Percentiles rank a stretch among this genome's conserved stretches.
Evolutionary conservation across 2,888 invertebrate species (phyloP).

Genomic region (Siphlonurus alternatus): DNA sequence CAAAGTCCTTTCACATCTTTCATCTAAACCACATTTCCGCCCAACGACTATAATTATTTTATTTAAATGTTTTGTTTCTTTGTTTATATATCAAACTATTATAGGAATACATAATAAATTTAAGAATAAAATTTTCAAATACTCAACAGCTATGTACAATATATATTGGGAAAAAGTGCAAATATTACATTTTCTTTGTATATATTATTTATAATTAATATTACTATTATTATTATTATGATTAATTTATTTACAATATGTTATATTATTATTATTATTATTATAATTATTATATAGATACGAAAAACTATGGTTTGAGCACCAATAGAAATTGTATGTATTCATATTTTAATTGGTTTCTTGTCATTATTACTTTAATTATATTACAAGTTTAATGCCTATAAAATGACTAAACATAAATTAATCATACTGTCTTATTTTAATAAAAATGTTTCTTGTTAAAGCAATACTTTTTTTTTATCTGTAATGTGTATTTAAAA

Average conservation of each 20-base stretch:
- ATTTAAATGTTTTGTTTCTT: not conserved
- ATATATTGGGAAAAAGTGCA: conserved; percentile 4
- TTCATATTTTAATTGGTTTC: conserved; percentile 4
- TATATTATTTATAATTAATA: not conserved
- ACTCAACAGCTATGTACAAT: conserved; percentile 16
- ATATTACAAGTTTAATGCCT: conserved; percentile 2
- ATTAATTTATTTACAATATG: too few species aligned
- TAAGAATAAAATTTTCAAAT: conserved; percentile 17
- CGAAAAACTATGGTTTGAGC: conserved; percentile 11
- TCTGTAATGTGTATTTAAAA: too few species aligned
- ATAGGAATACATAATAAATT: conserved; percentile 9
- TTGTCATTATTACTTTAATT: conserved; percentile 5
- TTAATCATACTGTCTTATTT: too few species aligned
- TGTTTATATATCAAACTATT: conserved; percentile 2
- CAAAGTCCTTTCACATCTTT: not conserved
- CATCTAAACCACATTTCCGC: not conserved
- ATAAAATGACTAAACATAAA: too few species aligned
- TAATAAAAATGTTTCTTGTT: too few species aligned
- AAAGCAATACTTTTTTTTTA: too few species aligned
- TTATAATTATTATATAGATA: conserved; percentile 6
- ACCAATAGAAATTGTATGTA: conserved; percentile 6
- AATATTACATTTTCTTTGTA: conserved; percentile 1
- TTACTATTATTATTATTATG: not conserved
- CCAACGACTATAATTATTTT: not conserved
- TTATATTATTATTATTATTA: not conserved